Percentiles rank a stretch among this genome's conserved stretches.
Conservation (phyloP, 1,140 invertebrate species). For the Tetramorium simillimum region DNA sequence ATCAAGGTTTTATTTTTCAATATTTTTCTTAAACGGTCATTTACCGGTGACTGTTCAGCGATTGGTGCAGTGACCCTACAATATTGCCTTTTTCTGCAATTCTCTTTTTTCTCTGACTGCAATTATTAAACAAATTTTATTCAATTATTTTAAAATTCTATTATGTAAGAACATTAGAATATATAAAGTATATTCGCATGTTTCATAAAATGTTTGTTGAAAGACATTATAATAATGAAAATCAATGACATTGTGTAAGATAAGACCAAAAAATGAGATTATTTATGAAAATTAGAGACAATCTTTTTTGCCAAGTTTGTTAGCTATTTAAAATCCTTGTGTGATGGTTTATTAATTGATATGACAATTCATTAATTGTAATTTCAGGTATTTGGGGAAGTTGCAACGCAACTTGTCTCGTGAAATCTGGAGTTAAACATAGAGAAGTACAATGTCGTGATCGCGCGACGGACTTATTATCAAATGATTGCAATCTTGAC, state of each 20-base stretch:
- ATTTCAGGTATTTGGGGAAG: conserved; percentile 77
- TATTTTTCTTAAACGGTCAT: too few species aligned
- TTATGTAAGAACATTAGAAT: background rate
- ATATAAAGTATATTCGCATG: background rate
- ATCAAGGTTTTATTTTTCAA: too few species aligned
- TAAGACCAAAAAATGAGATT: background rate
- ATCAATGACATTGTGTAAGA: background rate
- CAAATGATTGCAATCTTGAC: conserved; percentile 76
- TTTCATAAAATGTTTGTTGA: background rate
- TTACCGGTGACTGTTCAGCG: too few species aligned
- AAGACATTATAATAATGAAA: background rate
- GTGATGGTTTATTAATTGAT: background rate
- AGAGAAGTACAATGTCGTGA: conserved; percentile 77
- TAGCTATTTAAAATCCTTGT: background rate
- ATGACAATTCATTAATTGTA: conserved; percentile 24
- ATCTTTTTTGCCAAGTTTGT: background rate
- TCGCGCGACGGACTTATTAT: conserved; percentile 73
- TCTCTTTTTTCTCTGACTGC: background rate
- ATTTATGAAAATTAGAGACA: background rate
- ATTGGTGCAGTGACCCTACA: too few species aligned
- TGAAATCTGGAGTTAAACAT: conserved; percentile 75
- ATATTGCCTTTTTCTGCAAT: background rate
- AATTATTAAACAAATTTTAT: conserved; percentile 15
- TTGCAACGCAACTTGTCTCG: conserved; percentile 78
- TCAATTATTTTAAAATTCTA: background rate